Evolutionary conservation across 2,113 vertebrate genomes (phyloP).

Genomic region (Melanerpes formicivorus): DNA sequence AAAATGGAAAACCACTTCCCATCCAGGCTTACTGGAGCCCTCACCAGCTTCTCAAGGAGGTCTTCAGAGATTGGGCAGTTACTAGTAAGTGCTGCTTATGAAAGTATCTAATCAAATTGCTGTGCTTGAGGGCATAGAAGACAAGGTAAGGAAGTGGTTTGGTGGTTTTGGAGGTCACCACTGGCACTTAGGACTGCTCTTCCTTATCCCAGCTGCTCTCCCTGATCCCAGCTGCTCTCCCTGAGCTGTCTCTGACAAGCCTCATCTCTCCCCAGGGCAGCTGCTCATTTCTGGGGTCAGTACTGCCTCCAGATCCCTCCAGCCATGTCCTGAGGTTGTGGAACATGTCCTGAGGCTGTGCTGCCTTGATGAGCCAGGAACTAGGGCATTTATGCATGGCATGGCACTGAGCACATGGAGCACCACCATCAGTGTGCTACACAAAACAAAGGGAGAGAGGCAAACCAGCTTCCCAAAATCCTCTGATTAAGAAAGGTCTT

Average conservation of each 20-base stretch:
- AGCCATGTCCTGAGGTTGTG: neutral
- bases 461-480: neutral
- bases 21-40: neutral
- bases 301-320: neutral
- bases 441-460: neutral
- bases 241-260: neutral
- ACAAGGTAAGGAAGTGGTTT: neutral
- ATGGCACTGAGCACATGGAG: neutral
- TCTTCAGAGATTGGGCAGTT: neutral
- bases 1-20: neutral
- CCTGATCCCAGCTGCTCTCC: rapidly evolving
- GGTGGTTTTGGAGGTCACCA: neutral
- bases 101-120: neutral
- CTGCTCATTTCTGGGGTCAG: neutral
- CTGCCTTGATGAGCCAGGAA: neutral
- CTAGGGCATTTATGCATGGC: neutral
- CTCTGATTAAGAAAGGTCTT: neutral
- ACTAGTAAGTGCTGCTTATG: neutral
- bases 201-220: neutral
- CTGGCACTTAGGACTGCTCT: neutral
- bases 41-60: neutral
- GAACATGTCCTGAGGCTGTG: neutral
- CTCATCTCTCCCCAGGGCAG: neutral
- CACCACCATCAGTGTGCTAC: neutral
- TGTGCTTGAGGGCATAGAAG: neutral